Conservation (phyloP, 2,113 vertebrate genomes). For the Orthonyx spaldingii region DNA sequence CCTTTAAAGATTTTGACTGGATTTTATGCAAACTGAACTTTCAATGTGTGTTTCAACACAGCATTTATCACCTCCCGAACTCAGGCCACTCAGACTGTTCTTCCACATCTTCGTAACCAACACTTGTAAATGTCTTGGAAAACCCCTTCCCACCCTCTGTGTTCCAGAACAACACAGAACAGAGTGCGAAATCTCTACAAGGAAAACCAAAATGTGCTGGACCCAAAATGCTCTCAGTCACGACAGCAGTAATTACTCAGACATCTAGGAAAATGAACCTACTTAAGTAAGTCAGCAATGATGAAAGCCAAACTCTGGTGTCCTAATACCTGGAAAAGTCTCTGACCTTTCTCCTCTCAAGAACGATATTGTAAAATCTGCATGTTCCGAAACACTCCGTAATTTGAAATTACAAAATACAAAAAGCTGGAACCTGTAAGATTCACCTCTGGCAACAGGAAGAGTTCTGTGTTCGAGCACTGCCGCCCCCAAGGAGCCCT, state of each 20-base stretch:
- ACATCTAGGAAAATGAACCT: neutral
- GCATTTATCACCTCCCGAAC: accelerated
- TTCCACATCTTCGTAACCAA: neutral
- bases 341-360: neutral
- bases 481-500: neutral
- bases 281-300: neutral
- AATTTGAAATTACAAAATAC: neutral
- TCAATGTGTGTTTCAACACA: neutral
- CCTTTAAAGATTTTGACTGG: neutral
- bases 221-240: neutral
- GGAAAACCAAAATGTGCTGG: neutral
- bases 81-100: accelerated
- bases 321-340: neutral
- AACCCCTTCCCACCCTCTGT: neutral
- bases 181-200: accelerated
- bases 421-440: neutral
- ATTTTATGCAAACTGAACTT: neutral
- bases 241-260: neutral
- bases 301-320: neutral
- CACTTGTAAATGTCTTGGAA: neutral
- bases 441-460: neutral
- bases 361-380: neutral
- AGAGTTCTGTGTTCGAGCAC: neutral
- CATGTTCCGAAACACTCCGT: neutral
- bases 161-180: accelerated